phyloP scores from a whole-genome alignment of 2,888 invertebrate genomes.

The Uloborus plumipes region DNA sequence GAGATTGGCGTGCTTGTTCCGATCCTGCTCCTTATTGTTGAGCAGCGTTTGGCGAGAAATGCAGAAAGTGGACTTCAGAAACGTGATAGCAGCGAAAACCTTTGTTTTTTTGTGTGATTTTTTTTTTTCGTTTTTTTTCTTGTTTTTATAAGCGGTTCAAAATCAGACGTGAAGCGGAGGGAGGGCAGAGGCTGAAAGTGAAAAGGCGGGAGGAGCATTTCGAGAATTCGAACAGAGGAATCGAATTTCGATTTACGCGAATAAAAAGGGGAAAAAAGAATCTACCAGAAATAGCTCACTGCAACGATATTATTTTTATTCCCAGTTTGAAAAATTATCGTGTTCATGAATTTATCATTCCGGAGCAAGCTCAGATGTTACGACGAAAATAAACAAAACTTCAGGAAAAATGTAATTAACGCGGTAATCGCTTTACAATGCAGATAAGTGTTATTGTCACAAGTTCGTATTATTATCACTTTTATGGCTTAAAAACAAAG shows the following conservation, averaged over 20 bases:
- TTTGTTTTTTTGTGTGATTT: constrained; percentile 32
- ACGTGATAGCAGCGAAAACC: constrained; percentile 40
- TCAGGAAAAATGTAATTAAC: too few relatives aligned
- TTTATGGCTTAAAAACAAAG: too few relatives aligned
- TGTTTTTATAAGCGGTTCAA: constrained; percentile 1
- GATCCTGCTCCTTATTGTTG: constrained; percentile 31
- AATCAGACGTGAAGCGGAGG: constrained; percentile 18
- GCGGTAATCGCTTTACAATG: too few relatives aligned
- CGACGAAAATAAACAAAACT: too few relatives aligned
- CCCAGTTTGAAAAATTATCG: too few relatives aligned
- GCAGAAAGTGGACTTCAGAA: constrained; percentile 45
- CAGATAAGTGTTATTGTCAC: too few relatives aligned
- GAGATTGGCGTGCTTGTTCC: too few relatives aligned
- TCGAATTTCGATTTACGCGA: constrained; percentile 51
- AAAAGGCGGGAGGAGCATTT: constrained; percentile 8
- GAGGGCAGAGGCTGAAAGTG: neutral
- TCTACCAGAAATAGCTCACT: too few relatives aligned
- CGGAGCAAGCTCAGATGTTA: too few relatives aligned
- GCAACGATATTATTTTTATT: too few relatives aligned
- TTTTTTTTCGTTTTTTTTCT: constrained; percentile 33
- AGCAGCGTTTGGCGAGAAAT: constrained; percentile 45
- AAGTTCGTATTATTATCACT: too few relatives aligned
- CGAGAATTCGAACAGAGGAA: constrained; percentile 40
- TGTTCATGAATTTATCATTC: too few relatives aligned
- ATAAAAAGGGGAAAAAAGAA: neutral